Percentiles rank a stretch among this genome's conserved stretches.
phyloP scores from a whole-genome alignment of 2,888 invertebrate species.

The Macaria liturata region DNA sequence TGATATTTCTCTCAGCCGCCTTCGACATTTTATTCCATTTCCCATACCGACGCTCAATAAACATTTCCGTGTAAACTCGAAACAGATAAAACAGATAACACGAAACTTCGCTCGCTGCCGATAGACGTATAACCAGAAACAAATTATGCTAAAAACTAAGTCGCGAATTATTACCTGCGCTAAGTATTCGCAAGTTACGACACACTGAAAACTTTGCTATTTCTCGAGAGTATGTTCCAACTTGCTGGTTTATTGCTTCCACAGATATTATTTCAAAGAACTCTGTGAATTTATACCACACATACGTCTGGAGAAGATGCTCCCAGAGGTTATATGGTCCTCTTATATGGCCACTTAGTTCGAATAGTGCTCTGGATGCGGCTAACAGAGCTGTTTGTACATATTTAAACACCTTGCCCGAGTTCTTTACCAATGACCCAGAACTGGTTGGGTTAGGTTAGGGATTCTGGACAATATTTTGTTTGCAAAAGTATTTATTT shows the following conservation, averaged over 20 bases:
- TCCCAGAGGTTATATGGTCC: slow-evolving; percentile 73
- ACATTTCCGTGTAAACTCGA: slow-evolving; percentile 8
- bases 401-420: slow-evolving; percentile 41
- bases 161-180: slow-evolving; percentile 56
- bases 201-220: slow-evolving; percentile 73
- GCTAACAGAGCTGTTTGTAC: slow-evolving; percentile 48
- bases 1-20: too few species aligned
- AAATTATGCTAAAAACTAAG: slow-evolving; percentile 44
- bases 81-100: slow-evolving; percentile 21
- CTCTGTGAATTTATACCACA: slow-evolving; percentile 72
- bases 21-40: not conserved
- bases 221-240: slow-evolving; percentile 72
- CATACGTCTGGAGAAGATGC: slow-evolving; percentile 67
- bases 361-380: slow-evolving; percentile 56
- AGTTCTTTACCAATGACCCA: slow-evolving; percentile 14
- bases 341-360: slow-evolving; percentile 73
- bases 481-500: too few species aligned
- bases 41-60: slow-evolving; percentile 6
- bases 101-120: slow-evolving; percentile 18
- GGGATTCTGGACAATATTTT: too few species aligned
- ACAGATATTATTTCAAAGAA: slow-evolving; percentile 81
- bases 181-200: slow-evolving; percentile 61
- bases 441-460: not conserved
- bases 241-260: slow-evolving; percentile 78
- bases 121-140: slow-evolving; percentile 38